Base-by-base conservation (phyloP, 2,888 invertebrate genomes). In the Zeuzera pyrina region DNA sequence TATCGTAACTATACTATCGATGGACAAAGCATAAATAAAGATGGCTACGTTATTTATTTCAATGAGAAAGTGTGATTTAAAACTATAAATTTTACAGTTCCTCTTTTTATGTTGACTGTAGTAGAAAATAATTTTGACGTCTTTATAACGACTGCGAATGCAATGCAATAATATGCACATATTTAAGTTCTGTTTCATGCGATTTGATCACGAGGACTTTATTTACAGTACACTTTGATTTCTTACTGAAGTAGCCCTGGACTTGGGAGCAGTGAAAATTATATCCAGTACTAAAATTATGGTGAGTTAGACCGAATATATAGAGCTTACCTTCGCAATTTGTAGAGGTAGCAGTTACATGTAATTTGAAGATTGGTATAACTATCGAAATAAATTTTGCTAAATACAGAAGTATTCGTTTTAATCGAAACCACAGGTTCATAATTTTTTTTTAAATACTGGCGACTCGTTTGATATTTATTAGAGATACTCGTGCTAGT, bases 81-180 rank as follows among this genome's bases (percentile, higher is more conserved):
- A n/a, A n/a, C n/a, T n/a, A n/a, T n/a, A n/a, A n/a, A n/a, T n/a
- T n/a, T n/a, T n/a, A n/a, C n/a, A n/a, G n/a, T n/a, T n/a, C n/a
- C n/a, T n/a, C n/a, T 10, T 16, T 15, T 7, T 35, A 19, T 34
- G 33, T 29, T 19, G 10, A 13, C 33, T 15, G 15, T 35, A 35
- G 30, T 8, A n/a, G 13, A n/a, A n/a, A n/a, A n/a, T n/a, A 15
- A 12, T 45, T 63, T 57, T 72, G 78, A 79, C 69, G 73, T 77
- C 78, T 78, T 78, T 79, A 79, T 81, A 68, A n/a, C n/a, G n/a
- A n/a, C n/a, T n/a, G n/a, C 48, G 57, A 61, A 56, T 59, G 61
- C 55, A 63, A 64, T 63, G 66, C 67, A 74, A 70, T 78, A 76
- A 67, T 73, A 78, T 73, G 77, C 68, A 68, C 76, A 78, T 76